Conservation (phyloP, 1,140 invertebrate genomes). For the honey bee (Apis mellifera) region DNA sequence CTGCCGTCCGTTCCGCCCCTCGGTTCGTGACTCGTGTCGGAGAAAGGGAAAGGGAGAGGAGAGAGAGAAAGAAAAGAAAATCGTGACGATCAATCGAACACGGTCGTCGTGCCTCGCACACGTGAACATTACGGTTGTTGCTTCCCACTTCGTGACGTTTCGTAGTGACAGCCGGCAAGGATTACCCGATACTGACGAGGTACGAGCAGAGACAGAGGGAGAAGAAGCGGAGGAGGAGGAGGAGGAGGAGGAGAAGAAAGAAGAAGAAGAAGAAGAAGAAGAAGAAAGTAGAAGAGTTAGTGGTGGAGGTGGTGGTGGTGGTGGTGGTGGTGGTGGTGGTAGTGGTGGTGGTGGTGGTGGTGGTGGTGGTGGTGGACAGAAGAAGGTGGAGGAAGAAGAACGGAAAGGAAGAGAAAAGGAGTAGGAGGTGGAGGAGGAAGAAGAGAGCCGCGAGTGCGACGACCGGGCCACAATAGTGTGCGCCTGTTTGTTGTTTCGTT, state of each 20-base stretch:
- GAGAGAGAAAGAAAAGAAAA: background rate
- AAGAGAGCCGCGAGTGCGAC: slow-evolving; percentile 66
- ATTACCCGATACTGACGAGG: slow-evolving; percentile 40
- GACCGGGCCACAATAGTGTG: slow-evolving; percentile 63
- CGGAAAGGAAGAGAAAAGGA: slow-evolving; percentile 30
- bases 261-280: background rate
- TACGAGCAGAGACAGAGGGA: background rate
- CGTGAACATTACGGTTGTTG: slow-evolving; percentile 10
- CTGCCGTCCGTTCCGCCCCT: too few species aligned
- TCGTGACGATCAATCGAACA: too few species aligned
- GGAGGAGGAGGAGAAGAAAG: background rate
- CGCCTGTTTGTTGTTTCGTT: slow-evolving; percentile 63
- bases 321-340: slow-evolving; percentile 1
- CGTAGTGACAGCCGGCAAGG: slow-evolving; percentile 39
- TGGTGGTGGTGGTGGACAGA: background rate
- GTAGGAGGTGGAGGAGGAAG: slow-evolving; percentile 55
- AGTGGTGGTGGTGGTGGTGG: background rate
- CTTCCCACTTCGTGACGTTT: slow-evolving; percentile 17
- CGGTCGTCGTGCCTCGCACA: background rate
- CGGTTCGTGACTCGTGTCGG: too few species aligned
- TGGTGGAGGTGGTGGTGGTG: background rate
- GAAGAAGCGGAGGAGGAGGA: slow-evolving; percentile 4
- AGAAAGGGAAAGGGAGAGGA: too few species aligned
- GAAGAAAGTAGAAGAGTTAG: too few species aligned
- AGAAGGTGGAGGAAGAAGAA: slow-evolving; percentile 26